phyloP scores from a whole-genome alignment of 2,113 vertebrate genomes.

The Melanotaenia duboulayi region DNA sequence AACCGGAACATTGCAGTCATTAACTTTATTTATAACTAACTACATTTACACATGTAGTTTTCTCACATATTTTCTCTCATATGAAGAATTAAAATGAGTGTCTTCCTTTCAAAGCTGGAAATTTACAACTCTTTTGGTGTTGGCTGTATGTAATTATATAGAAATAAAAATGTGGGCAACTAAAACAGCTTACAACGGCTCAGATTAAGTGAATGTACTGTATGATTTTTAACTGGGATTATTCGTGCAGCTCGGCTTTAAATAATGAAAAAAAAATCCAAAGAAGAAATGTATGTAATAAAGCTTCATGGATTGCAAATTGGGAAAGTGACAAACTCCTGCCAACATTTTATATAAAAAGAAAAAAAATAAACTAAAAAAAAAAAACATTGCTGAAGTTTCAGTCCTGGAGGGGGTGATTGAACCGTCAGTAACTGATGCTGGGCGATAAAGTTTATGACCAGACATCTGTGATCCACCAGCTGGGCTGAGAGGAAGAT shows the following conservation, averaged over 20 bases:
- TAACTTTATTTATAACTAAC: no score
- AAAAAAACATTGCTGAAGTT: slow-evolving; percentile 26
- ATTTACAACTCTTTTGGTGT: no score
- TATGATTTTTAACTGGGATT: no score
- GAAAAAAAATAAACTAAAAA: slow-evolving; percentile 4
- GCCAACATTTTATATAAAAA: background rate
- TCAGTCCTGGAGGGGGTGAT: slow-evolving; percentile 38
- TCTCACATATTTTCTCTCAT: no score
- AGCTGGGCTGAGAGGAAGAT: slow-evolving; percentile 37
- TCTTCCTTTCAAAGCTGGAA: no score
- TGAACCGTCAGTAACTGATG: slow-evolving; percentile 51
- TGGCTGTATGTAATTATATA: no score
- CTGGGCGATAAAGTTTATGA: slow-evolving; percentile 65
- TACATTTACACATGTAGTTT: no score
- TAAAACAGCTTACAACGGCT: no score
- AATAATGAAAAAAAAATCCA: background rate
- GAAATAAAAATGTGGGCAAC: no score
- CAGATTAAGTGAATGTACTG: background rate
- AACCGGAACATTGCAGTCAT: no score
- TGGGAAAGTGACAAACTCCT: background rate
- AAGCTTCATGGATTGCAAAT: background rate
- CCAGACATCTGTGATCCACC: slow-evolving; percentile 71
- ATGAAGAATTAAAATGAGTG: no score
- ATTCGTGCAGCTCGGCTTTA: background rate
- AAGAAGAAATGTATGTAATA: background rate